Conservation (phyloP, 2,797 vertebrate genomes). For the Megalops cyprinoides region DNA sequence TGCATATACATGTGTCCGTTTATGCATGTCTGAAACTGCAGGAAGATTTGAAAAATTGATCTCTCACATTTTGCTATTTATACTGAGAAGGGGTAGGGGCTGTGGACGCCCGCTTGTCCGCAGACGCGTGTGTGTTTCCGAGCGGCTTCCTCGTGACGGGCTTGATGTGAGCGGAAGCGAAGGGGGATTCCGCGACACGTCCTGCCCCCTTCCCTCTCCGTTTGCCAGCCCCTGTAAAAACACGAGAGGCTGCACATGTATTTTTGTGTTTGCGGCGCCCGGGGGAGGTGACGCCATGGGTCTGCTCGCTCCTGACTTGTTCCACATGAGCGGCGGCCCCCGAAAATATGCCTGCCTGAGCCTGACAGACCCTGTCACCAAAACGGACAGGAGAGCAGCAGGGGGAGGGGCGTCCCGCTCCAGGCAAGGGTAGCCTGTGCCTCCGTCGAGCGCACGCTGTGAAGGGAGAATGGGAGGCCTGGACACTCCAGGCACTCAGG, state of each 20-base stretch:
- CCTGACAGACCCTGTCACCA: not conserved
- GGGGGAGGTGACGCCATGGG: not conserved
- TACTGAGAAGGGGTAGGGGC: not conserved
- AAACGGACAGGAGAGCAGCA: not conserved
- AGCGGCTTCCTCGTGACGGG: not conserved
- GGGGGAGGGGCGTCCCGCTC: not conserved
- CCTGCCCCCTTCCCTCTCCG: not conserved
- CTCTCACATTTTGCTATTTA: not conserved
- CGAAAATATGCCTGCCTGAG: not conserved
- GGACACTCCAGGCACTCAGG: not conserved
- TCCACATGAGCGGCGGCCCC: not conserved
- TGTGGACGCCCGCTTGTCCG: not conserved
- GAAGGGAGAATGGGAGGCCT: not conserved
- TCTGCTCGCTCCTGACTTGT: not conserved
- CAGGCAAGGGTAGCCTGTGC: not conserved
- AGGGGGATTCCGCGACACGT: not conserved
- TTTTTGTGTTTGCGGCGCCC: not conserved
- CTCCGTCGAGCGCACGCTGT: not conserved
- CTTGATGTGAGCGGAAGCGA: not conserved
- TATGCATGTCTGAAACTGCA: not conserved
- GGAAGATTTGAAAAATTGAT: not conserved
- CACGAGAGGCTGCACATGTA: not conserved
- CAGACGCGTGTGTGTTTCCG: no score
- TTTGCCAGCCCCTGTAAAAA: not conserved
- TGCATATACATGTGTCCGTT: not conserved